Conservation (phyloP, 2,797 vertebrate genomes). For the Syngnathus rostellatus region DNA sequence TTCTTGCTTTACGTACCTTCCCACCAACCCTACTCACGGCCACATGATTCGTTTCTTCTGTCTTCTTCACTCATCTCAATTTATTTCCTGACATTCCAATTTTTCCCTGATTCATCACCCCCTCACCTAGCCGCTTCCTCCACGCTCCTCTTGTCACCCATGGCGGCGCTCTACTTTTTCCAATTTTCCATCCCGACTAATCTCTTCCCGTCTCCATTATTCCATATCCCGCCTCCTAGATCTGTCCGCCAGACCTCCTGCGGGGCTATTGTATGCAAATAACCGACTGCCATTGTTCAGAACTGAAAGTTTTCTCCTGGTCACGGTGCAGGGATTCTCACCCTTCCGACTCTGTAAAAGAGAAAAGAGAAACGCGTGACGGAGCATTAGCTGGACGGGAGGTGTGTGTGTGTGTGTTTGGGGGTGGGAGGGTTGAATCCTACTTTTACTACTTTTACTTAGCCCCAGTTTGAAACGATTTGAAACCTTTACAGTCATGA, state of each 20-base stretch:
- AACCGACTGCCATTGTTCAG: background rate
- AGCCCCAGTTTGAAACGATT: background rate
- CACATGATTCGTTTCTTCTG: background rate
- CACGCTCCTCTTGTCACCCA: background rate
- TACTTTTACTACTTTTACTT: too few species aligned
- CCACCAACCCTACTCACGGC: background rate
- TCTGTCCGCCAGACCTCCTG: background rate
- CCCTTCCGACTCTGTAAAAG: background rate
- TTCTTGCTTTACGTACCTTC: background rate
- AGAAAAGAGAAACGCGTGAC: background rate
- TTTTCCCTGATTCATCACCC: background rate
- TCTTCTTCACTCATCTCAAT: slow-evolving; percentile 20
- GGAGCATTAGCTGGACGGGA: too few species aligned
- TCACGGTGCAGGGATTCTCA: background rate
- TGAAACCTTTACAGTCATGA: background rate
- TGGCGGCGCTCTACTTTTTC: background rate
- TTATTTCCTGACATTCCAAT: slow-evolving; percentile 16
- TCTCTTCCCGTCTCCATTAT: background rate
- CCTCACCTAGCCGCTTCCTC: background rate
- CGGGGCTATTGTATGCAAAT: background rate
- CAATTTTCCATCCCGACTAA: background rate
- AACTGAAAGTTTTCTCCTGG: background rate
- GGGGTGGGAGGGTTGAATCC: background rate
- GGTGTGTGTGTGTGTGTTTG: too few species aligned
- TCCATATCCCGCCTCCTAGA: background rate